Evolutionary conservation across 2,113 vertebrate genomes (phyloP), one percentile per base, ranked within the genome.

Genomic region (Apodemus sylvaticus): DNA sequence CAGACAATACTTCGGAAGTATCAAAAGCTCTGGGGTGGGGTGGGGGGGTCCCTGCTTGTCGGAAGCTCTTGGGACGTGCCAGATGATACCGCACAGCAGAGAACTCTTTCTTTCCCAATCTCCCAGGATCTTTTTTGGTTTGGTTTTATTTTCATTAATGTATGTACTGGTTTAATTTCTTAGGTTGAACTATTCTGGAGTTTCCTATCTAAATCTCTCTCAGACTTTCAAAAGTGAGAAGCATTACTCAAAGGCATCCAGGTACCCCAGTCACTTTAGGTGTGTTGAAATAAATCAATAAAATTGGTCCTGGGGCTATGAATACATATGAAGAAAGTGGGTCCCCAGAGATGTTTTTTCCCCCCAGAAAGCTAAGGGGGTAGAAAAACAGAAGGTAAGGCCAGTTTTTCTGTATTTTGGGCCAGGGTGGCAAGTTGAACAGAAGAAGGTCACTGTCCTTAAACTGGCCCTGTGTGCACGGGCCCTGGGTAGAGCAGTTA

Each of bases 261-360:
- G 68, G 39, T 8, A 39, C 39, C 66, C 74, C 78, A 81, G 58
- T 82, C 66, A 48, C 14, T 31, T 2, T 39, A 45, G 3, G 51
- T 87, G 31, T 64, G 78, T 68, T 95, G 76, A 96, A 83, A 95
- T 90, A 97, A 96, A 97, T 74, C 86, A 94, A 86, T 90, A 90
- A 51, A 95, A 77, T 66, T 58, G 66, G 74, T 78, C 94, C 68
- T 7, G 36, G 81, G 74, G 86, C 95, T 95, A 87, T 16, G 90
- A 93, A 74, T 93, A 73, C 85, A 94, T 76, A 58, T 77, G 86
- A 96, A 85, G 91, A 97, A 95, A 93, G 19, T 91, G 73, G 55
- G 73, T 92, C 90, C 45, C n/a, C 5, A 5, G 96, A 95, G 94
- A 86, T 31, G 24, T 85, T 91, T 86, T 87, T 82, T n/a, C 20